Evolutionary conservation across 2,888 invertebrate genomes (phyloP), one percentile per base, ranked within the genome.

Genomic region (Carcina quercana): DNA sequence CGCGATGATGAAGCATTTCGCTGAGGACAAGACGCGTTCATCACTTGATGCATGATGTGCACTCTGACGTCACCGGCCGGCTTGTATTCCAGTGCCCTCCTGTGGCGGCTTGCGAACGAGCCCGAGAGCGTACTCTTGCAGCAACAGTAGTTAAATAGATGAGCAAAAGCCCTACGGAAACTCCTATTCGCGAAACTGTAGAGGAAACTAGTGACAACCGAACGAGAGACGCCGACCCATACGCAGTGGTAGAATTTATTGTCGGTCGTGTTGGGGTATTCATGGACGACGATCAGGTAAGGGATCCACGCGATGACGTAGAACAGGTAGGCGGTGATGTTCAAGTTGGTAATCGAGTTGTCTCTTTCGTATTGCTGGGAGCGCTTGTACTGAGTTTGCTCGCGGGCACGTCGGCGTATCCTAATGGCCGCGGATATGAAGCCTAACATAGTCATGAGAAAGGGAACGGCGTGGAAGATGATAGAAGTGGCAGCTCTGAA

Each of bases 101-200:
- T 67, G 32, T 88, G 86, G 24, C 91, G 83, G 36, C 88, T 70
- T 4, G 88, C 86, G 46, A 89, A 89, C 2, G 90, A 87, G 13
- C 89, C 88, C 3, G 90, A 89, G 0, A 71, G 14, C 2, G 50
- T 47, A 5, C 89, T 91, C 64, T 93, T 93, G 71, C 92, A 93
- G 59, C 89, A 93, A 4, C 20, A 20, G n/a, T 20, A 94, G 54
- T 91, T 89, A 57, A 92, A 93, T 5, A 93, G 72, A 53, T 89
- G 89, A 8, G 88, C 78, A 59, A 91, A 93, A 4, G 92, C 91
- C 36, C 86, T 86, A 20, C 92, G 85, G 56, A 93, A 93, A 55
- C 88, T 88, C 5, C 83, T 75, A 54, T 91, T 90, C n/a, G 88
- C 70, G 3, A 87, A 67, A 50, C 89, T 87, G 58, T 72, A 79